Evolutionary conservation across 2,888 invertebrate genomes (phyloP), one percentile per base, ranked within the genome.

Genomic region (Diabrotica balteata): DNA sequence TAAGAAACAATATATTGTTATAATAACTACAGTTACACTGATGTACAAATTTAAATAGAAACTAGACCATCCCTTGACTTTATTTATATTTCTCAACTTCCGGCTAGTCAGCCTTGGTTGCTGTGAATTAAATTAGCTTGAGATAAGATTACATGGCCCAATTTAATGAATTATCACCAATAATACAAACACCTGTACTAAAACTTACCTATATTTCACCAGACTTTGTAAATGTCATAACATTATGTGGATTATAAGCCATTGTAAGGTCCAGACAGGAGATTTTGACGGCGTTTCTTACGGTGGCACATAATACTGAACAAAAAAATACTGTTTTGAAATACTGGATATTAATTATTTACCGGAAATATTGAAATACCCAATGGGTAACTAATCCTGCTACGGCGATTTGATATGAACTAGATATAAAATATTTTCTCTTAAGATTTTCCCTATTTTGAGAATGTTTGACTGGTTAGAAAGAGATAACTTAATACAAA

Each of bases 371-470:
- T 47, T 51, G 63, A 58, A 49, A 63, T 70, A 70, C 69, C 63
- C 72, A 62, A 70, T 68, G 73, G 32, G 50, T 54, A 11, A 67
- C 57, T 55, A 57, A 55, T 64, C 72, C 67, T 69, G 59, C 69
- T 69, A 69, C 69, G 69, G 76, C 78, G 76, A 76, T 76, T 74
- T 72, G 69, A 76, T 78, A 77, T 76, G 77, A 73, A 80, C 79
- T 78, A 78, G 77, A 78, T 77, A 69, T 75, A 73, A 66, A 73
- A 79, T 76, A 75, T 75, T 74, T 76, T 72, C 71, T 66, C 66
- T 58, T 67, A 66, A 72, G 68, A 67, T 71, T 72, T 70, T 68
- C 65, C 65, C 68, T 59, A 70, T 63, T 67, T 70, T 66, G 58
- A 68, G 69, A 68, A 72, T 67, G 71, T 66, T 68, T 68, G 71